phyloP scores from a whole-genome alignment of 2,797 vertebrate genomes.

The Sternotherus odoratus region DNA sequence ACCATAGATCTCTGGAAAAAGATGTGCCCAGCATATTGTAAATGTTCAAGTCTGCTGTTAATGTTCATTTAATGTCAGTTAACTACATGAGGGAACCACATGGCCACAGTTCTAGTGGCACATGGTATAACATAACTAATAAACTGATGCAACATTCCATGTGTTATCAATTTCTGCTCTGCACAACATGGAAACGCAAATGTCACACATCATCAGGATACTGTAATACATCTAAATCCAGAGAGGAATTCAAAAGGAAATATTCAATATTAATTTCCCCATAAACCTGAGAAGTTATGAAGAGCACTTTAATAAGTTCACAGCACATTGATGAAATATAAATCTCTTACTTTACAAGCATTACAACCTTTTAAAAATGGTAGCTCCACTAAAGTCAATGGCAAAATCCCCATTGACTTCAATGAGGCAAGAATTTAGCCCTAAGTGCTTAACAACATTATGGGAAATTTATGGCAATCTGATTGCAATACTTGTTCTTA shows the following conservation, averaged over 20 bases:
- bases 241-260: neutral
- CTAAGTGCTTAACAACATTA: neutral
- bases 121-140: neutral
- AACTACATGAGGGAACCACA: conserved; percentile 50
- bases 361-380: neutral
- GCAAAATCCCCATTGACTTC: neutral
- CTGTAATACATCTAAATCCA: neutral
- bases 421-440: neutral
- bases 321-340: accelerated
- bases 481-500: neutral
- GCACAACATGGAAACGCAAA: conserved; percentile 68
- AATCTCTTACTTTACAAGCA: neutral
- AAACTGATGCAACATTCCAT: conserved; percentile 61
- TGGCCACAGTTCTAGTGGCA: conserved; percentile 43
- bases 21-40: conserved; percentile 33
- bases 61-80: conserved; percentile 27
- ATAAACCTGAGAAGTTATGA: neutral
- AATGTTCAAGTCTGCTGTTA: conserved; percentile 51
- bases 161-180: conserved; percentile 67
- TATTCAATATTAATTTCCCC: neutral
- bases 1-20: conserved; percentile 52
- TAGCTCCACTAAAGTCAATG: neutral
- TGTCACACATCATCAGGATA: conserved; percentile 10
- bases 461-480: neutral
- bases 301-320: neutral